phyloP scores from a whole-genome alignment of 2,113 vertebrate genomes.

The Corvus hawaiiensis region DNA sequence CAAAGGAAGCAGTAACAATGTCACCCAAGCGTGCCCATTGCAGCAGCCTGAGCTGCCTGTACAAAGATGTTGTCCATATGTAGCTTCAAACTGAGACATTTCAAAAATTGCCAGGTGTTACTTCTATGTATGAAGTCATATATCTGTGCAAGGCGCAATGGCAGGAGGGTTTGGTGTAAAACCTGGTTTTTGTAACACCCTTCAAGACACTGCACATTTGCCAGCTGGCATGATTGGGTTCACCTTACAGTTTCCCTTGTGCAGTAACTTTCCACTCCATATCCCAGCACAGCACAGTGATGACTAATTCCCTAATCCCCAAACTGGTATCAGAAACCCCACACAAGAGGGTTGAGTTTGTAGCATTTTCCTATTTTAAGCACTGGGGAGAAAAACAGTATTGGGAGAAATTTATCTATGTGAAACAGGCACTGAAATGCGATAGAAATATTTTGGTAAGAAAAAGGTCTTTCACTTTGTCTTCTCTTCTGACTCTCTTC shows the following conservation, averaged over 20 bases:
- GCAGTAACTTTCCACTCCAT: background rate
- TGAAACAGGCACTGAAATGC: background rate
- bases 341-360: background rate
- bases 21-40: background rate
- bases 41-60: background rate
- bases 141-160: background rate
- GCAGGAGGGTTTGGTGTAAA: background rate
- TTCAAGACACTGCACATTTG: background rate
- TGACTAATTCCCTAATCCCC: background rate
- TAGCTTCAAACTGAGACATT: background rate
- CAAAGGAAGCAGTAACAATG: background rate
- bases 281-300: background rate
- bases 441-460: background rate
- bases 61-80: background rate
- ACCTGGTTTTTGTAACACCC: background rate
- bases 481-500: background rate
- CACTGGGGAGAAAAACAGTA: background rate
- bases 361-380: background rate
- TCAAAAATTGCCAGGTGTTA: background rate
- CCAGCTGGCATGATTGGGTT: background rate
- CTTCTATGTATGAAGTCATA: background rate
- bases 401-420: background rate
- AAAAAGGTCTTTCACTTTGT: background rate
- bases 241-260: background rate
- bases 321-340: background rate